Evolutionary conservation across 2,113 vertebrate species (phyloP).

Genomic region (Ammodytes marinus): DNA sequence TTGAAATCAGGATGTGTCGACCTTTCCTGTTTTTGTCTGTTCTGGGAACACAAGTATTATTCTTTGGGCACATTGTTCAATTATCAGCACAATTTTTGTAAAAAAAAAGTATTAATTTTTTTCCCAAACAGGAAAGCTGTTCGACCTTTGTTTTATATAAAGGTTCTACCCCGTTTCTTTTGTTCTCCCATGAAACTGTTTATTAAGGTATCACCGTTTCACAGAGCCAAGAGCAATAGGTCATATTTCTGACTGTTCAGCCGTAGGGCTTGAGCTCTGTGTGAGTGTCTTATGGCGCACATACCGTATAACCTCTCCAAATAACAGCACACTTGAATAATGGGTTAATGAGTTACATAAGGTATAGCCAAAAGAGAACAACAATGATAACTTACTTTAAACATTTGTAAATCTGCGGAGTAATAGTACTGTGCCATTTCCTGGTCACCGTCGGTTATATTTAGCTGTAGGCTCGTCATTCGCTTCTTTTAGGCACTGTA

Average conservation of each 20-base stretch:
- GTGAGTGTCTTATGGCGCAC: not conserved
- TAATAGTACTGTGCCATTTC: not conserved
- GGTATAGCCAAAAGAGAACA: not conserved
- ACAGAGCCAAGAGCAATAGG: not conserved
- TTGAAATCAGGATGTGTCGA: slow-evolving; percentile 40
- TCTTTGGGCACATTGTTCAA: not conserved
- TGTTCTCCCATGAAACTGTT: slow-evolving; percentile 23
- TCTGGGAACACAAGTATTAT: not conserved
- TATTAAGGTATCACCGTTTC: not conserved
- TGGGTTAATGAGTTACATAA: not conserved
- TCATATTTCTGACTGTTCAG: slow-evolving; percentile 7
- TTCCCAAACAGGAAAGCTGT: not conserved
- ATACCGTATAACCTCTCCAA: not conserved
- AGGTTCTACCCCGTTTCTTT: not conserved
- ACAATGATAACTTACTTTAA: not conserved
- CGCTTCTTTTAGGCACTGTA: slow-evolving; percentile 59
- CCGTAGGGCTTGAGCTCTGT: not conserved
- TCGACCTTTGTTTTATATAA: not conserved
- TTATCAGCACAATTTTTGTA: slow-evolving; percentile 13
- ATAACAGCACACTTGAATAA: not conserved
- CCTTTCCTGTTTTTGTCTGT: slow-evolving; percentile 39
- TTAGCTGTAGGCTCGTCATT: slow-evolving; percentile 61
- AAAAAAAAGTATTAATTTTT: not conserved
- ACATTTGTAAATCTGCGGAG: not conserved
- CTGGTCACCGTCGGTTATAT: slow-evolving; percentile 32